phyloP scores from a whole-genome alignment of 1,140 invertebrate genomes.

The Archegozetes longisetosus region DNA sequence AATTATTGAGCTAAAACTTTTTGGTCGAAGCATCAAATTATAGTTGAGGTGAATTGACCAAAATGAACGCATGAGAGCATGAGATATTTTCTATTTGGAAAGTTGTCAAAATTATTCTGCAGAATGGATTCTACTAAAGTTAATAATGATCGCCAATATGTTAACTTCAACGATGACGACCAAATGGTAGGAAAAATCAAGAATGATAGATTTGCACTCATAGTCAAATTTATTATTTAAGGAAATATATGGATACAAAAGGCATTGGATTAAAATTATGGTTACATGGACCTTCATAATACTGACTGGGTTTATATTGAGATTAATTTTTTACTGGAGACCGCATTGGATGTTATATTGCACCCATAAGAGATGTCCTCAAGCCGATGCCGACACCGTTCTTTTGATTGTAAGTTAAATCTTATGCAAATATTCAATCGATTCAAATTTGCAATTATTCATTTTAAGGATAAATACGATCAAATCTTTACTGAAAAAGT shows the following conservation, averaged over 20 bases:
- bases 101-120: too few relatives aligned
- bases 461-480: conserved; percentile 7
- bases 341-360: conserved; percentile 55
- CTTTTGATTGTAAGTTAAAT: conserved; percentile 41
- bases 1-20: too few relatives aligned
- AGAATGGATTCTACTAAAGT: too few relatives aligned
- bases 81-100: too few relatives aligned
- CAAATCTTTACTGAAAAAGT: conserved; percentile 5
- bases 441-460: background rate
- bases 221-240: conserved; percentile 26
- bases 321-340: conserved; percentile 71
- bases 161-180: background rate
- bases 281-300: conserved; percentile 45
- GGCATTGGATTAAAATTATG: conserved; percentile 32
- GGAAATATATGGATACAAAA: conserved; percentile 46
- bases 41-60: too few relatives aligned
- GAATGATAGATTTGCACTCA: background rate
- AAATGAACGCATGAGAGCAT: too few relatives aligned
- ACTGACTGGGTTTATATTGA: conserved; percentile 50
- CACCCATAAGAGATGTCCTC: conserved; percentile 48
- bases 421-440: background rate
- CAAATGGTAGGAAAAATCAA: background rate
- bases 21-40: too few relatives aligned
- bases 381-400: conserved; percentile 54
- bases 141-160: too few relatives aligned